Evolutionary conservation across 1,140 invertebrate species (phyloP).

Genomic region (Ephestia elutella): DNA sequence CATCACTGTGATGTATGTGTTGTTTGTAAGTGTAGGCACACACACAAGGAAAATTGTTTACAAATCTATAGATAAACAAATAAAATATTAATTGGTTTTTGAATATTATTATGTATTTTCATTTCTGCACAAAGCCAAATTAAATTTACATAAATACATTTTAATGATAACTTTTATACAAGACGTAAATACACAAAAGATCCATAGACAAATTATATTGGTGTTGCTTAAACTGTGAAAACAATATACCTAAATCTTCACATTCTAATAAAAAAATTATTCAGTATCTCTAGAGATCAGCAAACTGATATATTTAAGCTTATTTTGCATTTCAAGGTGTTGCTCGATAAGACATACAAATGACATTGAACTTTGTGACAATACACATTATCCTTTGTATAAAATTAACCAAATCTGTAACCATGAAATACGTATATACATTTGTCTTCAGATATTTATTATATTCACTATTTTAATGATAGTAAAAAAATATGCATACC

Average conservation of each 20-base stretch:
- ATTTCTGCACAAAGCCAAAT: conserved; percentile 73
- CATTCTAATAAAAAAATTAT: conserved; percentile 39
- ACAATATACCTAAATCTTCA: conserved; percentile 49
- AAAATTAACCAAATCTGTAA: conserved; percentile 71
- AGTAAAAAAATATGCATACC: conserved; percentile 74
- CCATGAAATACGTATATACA: conserved; percentile 69
- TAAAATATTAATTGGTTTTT: conserved; percentile 68
- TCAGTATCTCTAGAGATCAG: conserved; percentile 64
- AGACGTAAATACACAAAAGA: conserved; percentile 64
- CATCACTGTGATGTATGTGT: too few relatives aligned
- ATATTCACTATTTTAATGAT: conserved; percentile 63
- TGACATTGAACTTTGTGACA: conserved; percentile 47
- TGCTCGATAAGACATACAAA: conserved; percentile 47
- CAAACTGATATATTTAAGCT: conserved; percentile 42
- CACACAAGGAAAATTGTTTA: too few relatives aligned
- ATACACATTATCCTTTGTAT: conserved; percentile 63
- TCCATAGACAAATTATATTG: conserved; percentile 51
- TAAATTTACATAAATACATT: conserved; percentile 72
- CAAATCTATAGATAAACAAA: conserved; percentile 26
- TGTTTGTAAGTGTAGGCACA: too few relatives aligned
- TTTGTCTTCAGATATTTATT: conserved; percentile 56
- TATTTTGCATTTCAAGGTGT: conserved; percentile 40
- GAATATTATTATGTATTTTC: conserved; percentile 55
- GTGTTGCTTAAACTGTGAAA: conserved; percentile 44
- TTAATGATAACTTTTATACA: conserved; percentile 68